These are phyloP conservation scores for Caenorhabditis sinica DNA, from an alignment of 2,888 invertebrate genomes.

Conservation along the genomic window DNA sequence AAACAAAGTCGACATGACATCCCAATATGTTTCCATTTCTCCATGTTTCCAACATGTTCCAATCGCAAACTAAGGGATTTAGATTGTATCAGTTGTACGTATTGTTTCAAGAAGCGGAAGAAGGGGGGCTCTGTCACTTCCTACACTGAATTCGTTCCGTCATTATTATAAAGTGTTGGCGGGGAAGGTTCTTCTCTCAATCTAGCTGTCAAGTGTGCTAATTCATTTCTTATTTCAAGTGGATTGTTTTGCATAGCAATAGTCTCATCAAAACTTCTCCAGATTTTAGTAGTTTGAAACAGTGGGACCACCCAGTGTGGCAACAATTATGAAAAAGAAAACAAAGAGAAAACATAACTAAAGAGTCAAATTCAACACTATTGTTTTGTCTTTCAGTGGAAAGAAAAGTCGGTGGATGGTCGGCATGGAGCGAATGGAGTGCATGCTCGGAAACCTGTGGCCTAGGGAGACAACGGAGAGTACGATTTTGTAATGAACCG, in stretches of 20 bases:
- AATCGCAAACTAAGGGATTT: neutral
- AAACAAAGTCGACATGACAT: conserved; percentile 23
- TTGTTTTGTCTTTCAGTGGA: conserved; percentile 71
- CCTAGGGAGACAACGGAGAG: conserved; percentile 71
- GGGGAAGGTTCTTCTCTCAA: conserved; percentile 53
- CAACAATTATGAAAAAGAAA: conserved; percentile 14
- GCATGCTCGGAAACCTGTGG: conserved; percentile 77
- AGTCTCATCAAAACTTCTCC: conserved; percentile 52
- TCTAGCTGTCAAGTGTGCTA: conserved; percentile 64
- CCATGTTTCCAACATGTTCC: conserved; percentile 8
- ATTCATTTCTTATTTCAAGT: conserved; percentile 61
- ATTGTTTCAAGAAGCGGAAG: conserved; percentile 48
- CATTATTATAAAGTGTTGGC: conserved; percentile 61
- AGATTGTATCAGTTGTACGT: conserved; percentile 58
- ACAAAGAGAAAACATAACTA: conserved; percentile 10
- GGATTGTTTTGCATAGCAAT: conserved; percentile 67
- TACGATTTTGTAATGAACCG: conserved; percentile 76
- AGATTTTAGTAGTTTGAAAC: conserved; percentile 37
- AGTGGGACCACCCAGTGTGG: neutral
- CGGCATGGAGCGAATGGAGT: conserved; percentile 76
- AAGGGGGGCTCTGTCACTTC: conserved; percentile 39
- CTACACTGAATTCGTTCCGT: conserved; percentile 56
- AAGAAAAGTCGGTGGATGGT: conserved; percentile 77
- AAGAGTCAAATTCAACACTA: conserved; percentile 42
- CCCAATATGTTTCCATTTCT: conserved; percentile 1